These are phyloP conservation scores for Astropecten irregularis DNA, from an alignment of 53 echinoderm and acorn worm genomes.

Conservation along the genomic window DNA sequence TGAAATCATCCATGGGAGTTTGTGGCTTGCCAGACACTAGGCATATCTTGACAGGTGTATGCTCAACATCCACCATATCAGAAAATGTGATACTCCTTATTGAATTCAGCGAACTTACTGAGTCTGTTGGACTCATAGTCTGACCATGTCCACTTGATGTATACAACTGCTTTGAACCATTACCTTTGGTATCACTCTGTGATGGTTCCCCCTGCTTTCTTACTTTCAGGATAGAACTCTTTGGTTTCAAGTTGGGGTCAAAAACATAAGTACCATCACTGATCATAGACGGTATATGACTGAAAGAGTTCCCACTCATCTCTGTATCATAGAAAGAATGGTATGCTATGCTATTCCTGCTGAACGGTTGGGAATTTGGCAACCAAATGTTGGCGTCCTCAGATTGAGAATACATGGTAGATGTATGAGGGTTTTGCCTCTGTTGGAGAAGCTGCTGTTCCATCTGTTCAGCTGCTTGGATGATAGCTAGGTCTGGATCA, in stretches of 20 bases:
- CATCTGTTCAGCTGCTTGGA: slow-evolving; percentile 80
- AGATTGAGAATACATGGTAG: neutral
- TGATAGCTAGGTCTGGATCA: slow-evolving; percentile 94
- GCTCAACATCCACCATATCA: slow-evolving; percentile 87
- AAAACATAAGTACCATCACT: slow-evolving; percentile 71
- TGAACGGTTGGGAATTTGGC: slow-evolving; percentile 33
- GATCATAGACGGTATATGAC: slow-evolving; percentile 49
- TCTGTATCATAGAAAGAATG: slow-evolving; percentile 35
- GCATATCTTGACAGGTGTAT: slow-evolving; percentile 89
- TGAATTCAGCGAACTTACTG: slow-evolving; percentile 48
- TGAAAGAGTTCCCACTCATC: slow-evolving; percentile 43
- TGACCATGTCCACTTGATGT: slow-evolving; percentile 1
- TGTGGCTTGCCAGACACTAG: slow-evolving; percentile 90
- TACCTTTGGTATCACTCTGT: neutral
- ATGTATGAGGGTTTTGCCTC: neutral
- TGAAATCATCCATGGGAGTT: slow-evolving; percentile 90
- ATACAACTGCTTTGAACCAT: slow-evolving; percentile 45
- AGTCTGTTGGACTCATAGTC: slow-evolving; percentile 56
- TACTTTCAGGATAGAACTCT: slow-evolving; percentile 79
- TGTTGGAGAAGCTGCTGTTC: slow-evolving; percentile 53
- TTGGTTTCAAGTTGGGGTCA: slow-evolving; percentile 82
- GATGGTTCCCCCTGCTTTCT: slow-evolving; percentile 26
- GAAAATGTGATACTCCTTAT: slow-evolving; percentile 89
- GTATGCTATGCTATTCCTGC: slow-evolving; percentile 47
- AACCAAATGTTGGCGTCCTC: slow-evolving; percentile 32